Conservation (phyloP, 92 coral and sea anemone species). For the Phenganax stokvisi region DNA sequence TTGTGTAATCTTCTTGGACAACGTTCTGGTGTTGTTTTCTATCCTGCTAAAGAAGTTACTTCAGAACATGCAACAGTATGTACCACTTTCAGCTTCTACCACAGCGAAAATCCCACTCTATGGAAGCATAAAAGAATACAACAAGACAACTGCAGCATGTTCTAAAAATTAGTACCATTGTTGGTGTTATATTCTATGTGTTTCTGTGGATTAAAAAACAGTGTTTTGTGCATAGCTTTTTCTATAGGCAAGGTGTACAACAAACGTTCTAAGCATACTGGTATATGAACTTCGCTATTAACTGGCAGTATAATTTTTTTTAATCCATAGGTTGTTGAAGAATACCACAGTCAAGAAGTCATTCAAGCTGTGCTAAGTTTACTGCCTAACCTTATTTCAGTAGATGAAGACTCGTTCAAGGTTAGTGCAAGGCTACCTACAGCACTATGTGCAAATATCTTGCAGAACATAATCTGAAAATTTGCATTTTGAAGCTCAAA, state of each 20-base stretch:
- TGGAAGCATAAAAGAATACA: neutral
- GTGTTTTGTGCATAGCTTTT: no score
- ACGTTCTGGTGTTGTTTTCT: slow-evolving; percentile 60
- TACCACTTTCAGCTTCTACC: neutral
- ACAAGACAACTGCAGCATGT: neutral
- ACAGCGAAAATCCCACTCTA: neutral
- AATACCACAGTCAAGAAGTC: slow-evolving; percentile 63
- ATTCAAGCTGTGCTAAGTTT: slow-evolving; percentile 50
- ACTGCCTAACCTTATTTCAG: slow-evolving; percentile 57
- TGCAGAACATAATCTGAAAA: no score
- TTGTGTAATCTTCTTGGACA: slow-evolving; percentile 59
- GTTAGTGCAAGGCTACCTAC: slow-evolving; percentile 30
- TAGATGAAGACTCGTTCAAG: slow-evolving; percentile 55
- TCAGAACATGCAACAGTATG: slow-evolving; percentile 59
- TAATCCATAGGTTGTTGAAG: slow-evolving; percentile 53
- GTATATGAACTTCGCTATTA: no score
- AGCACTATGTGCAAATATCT: no score
- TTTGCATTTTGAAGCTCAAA: no score
- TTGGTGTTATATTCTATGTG: neutral
- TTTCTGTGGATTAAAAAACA: no score
- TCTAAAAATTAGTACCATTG: neutral
- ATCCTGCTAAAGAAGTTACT: slow-evolving; percentile 48
- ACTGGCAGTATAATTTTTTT: neutral
- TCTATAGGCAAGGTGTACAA: no score
- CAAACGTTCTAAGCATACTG: no score